phyloP scores from a whole-genome alignment of 2,888 invertebrate species.

The Augochlorella aurata region DNA sequence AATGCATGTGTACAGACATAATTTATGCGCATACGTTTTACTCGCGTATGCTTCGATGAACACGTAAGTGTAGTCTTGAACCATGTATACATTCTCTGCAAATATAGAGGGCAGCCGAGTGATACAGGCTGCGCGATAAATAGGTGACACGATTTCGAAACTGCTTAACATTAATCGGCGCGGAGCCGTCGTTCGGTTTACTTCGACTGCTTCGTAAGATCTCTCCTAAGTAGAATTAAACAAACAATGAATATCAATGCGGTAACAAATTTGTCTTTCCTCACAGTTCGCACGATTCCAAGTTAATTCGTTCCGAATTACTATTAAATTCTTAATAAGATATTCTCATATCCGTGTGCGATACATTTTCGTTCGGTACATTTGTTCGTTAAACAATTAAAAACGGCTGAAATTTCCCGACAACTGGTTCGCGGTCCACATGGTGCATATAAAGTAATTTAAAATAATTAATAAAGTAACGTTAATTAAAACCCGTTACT shows the following conservation, averaged over 20 bases:
- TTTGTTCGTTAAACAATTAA: neutral
- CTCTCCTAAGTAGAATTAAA: too few species aligned
- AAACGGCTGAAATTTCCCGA: neutral
- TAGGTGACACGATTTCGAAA: neutral
- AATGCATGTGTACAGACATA: neutral
- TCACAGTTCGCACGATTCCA: too few species aligned
- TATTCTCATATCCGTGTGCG: too few species aligned
- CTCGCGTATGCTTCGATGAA: neutral
- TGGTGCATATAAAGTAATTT: neutral
- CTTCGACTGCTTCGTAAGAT: too few species aligned
- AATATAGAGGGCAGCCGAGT: neutral
- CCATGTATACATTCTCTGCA: neutral
- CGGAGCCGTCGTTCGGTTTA: too few species aligned
- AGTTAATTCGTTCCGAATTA: too few species aligned
- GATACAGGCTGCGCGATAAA: neutral
- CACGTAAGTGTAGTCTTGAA: conserved; percentile 8
- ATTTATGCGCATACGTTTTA: conserved; percentile 12
- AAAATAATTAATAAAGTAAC: neutral
- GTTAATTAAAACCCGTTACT: neutral
- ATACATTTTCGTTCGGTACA: too few species aligned
- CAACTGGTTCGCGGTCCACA: neutral
- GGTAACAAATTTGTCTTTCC: too few species aligned
- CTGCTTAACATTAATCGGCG: neutral
- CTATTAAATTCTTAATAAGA: too few species aligned
- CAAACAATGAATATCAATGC: too few species aligned